Base-by-base conservation (phyloP, 2,888 invertebrate genomes). In the Aporophyla nigra region DNA sequence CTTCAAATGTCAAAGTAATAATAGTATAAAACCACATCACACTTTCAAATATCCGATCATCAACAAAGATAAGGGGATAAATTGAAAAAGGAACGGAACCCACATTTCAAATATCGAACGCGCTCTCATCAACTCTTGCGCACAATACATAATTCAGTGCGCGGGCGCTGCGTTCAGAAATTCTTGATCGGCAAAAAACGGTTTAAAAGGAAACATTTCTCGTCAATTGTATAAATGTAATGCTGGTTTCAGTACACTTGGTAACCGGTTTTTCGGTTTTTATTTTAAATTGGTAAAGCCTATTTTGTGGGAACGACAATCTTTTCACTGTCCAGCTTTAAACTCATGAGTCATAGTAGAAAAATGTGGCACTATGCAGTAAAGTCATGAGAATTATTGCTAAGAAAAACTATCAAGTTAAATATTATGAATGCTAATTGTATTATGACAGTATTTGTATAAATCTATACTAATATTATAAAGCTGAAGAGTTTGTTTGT, bases 91-190 rank as follows among this genome's bases (percentile, higher is more conserved):
- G 40, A 77, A 86, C 80, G 83, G 83, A 85, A 84, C 86, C 85
- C 80, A 82, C 78, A 76, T 78, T 82, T 78, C 77, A 89, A 76
- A 83, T 71, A 77, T 70, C 78, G 73, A 70, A 78, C 76, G 76
- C 78, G 77, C 84, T 78, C 79, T 63, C 76, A 76, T 85, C 80
- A 83, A 82, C 81, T 87, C 78, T 65, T 83, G 81, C 76, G 78
- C 85, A 84, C 84, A 75, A 87, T 89, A 80, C 84, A 88, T 89
- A 82, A 89, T 89, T 89, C 89, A 89, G 82, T 84, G 83, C 86
- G 86, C 83, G 78, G 63, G 58, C 78, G 76, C 75, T 71, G 71
- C 71, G 77, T 72, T 84, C 80, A 79, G 87, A 84, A 88, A 88
- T 89, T 89, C 86, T 83, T 78, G 80, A 87, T 82, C 83, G 74